A percentile compares a stretch with the other conserved stretches of the same genome.
These are phyloP conservation scores for Psococerastis gibbosa DNA, from an alignment of 2,888 invertebrate genomes.

Conservation along the genomic window DNA sequence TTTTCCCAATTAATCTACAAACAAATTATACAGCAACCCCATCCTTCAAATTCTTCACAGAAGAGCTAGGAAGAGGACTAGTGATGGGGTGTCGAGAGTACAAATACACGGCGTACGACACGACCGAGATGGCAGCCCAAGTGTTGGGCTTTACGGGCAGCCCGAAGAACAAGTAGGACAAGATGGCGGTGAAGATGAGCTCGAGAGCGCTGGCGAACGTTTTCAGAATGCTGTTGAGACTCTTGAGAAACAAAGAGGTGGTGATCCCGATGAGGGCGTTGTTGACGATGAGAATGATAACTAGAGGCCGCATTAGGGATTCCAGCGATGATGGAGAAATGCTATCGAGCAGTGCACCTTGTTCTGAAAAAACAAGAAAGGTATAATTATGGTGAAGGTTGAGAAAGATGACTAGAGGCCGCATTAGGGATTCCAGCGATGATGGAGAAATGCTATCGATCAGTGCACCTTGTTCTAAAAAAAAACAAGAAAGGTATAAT, in stretches of 20 bases:
- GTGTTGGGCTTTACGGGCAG: constrained; percentile 73
- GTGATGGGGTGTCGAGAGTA: constrained; percentile 78
- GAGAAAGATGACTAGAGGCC: constrained; percentile 58
- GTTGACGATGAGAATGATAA: constrained; percentile 66
- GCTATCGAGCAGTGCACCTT: constrained; percentile 42
- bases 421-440: constrained; percentile 35
- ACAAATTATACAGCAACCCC: too few species aligned
- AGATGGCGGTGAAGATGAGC: constrained; percentile 70
- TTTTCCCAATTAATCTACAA: too few species aligned
- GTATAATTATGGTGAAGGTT: too few species aligned
- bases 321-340: constrained; percentile 35
- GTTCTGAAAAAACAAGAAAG: constrained; percentile 18
- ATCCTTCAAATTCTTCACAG: background rate
- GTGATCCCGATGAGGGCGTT: constrained; percentile 84
- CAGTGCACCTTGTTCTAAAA: constrained; percentile 37
- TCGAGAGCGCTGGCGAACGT: constrained; percentile 91
- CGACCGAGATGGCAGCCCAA: constrained; percentile 57
- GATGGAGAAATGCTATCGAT: constrained; percentile 36
- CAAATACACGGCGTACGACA: constrained; percentile 63
- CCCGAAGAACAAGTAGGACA: constrained; percentile 68
- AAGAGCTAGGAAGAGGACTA: constrained; percentile 2
- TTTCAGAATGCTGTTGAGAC: constrained; percentile 85
- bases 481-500: too few species aligned
- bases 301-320: constrained; percentile 43
- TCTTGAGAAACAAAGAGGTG: constrained; percentile 82